These are phyloP conservation scores for Callyntrura sp. DNA, from an alignment of 2,888 invertebrate genomes.

Conservation along the genomic window DNA sequence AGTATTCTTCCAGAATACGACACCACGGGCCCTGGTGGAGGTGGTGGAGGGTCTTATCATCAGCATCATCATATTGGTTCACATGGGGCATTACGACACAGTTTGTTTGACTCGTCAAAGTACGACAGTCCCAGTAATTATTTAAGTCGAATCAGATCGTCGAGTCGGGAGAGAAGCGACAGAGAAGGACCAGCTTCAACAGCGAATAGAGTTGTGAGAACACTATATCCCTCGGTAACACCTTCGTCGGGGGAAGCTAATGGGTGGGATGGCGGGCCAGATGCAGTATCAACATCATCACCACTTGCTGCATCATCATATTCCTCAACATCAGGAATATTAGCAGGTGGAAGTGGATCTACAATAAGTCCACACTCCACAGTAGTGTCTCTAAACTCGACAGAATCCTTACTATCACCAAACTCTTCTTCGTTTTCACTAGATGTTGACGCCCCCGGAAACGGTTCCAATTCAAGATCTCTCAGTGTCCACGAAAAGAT, in stretches of 20 bases:
- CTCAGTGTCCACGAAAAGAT: conserved; percentile 81
- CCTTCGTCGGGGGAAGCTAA: conserved; percentile 66
- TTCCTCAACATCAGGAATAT: conserved; percentile 34
- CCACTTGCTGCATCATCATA: conserved; percentile 48
- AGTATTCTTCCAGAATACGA: conserved; percentile 58
- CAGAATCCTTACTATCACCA: conserved; percentile 42
- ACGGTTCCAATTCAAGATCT: conserved; percentile 4
- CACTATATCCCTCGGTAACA: conserved; percentile 38
- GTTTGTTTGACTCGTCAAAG: conserved; percentile 50
- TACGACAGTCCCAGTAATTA: conserved; percentile 39
- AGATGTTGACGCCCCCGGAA: background rate
- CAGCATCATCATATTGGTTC: background rate
- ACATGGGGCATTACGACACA: conserved; percentile 14
- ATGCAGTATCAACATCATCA: conserved; percentile 55
- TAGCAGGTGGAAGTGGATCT: conserved; percentile 42
- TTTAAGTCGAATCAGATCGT: conserved; percentile 9
- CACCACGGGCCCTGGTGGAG: conserved; percentile 37
- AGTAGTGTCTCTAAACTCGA: conserved; percentile 57
- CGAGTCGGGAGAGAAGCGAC: conserved; percentile 46
- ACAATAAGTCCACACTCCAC: conserved; percentile 61
- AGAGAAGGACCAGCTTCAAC: conserved; percentile 19
- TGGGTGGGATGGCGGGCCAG: conserved; percentile 67
- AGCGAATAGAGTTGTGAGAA: background rate
- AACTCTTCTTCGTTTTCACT: conserved; percentile 49
- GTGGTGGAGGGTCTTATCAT: conserved; percentile 22